phyloP scores from a whole-genome alignment of 2,113 vertebrate species.

The Edolisoma coerulescens region DNA sequence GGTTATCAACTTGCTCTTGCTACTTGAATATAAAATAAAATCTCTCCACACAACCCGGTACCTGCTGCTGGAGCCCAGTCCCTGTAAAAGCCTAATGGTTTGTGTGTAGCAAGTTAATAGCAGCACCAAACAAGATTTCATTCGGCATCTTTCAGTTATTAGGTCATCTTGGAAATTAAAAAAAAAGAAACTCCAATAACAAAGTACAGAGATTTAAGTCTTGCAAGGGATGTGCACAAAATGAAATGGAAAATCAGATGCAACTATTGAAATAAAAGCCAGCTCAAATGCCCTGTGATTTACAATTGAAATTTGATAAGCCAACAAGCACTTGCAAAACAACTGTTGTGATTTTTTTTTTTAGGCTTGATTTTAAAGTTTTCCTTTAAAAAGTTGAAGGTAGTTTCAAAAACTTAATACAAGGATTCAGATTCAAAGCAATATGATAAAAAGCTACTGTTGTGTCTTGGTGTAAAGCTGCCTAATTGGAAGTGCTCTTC shows the following conservation, averaged over 20 bases:
- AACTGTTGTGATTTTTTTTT: neutral
- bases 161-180: neutral
- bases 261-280: neutral
- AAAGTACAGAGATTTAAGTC: neutral
- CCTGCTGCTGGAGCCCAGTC: slow-evolving; percentile 60
- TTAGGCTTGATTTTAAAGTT: neutral
- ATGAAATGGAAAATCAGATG: neutral
- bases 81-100: slow-evolving; percentile 70
- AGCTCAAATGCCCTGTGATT: neutral
- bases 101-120: slow-evolving; percentile 22
- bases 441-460: neutral
- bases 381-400: neutral
- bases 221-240: neutral
- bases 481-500: neutral
- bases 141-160: neutral
- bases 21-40: slow-evolving; percentile 71
- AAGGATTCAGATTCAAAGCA: neutral
- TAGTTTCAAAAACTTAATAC: neutral
- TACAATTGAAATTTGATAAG: neutral
- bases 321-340: neutral
- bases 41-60: slow-evolving; percentile 42
- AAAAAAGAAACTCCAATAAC: neutral
- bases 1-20: slow-evolving; percentile 64
- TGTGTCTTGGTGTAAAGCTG: neutral
- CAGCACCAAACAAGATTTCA: neutral